Evolutionary conservation across 2,797 vertebrate genomes (phyloP), one percentile per base, ranked within the genome.

Genomic region (Bradypodion ventrale): DNA sequence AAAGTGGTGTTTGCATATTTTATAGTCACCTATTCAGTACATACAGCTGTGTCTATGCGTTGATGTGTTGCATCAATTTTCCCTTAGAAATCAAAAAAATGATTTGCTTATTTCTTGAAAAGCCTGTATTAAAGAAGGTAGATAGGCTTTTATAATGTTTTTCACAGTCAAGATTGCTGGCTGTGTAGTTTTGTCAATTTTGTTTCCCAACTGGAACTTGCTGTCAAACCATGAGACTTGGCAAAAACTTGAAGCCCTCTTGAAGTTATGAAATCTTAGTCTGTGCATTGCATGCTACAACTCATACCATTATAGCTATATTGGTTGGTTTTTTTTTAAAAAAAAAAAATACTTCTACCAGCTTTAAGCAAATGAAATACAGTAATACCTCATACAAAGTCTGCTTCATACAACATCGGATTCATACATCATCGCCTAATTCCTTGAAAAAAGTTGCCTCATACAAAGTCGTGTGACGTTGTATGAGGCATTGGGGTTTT

Each of bases 141-240:
- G 63, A 52, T 72, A 87, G 72, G 10, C 35, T 86, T 46, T 80
- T 1, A 1, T 80, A 87, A 87, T 88, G 27, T 72, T 85, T 88
- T 89, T 42, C 65, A 29, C 56, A 35, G 44, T 65, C 15, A 68
- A 49, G 75, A 8, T 87, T 72, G 12, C 78, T 85, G 66, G 16
- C 6, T 59, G 15, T 59, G 44, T 9, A 42, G 59, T 70, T 35
- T 27, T 88, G 86, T 85, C 68, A 87, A 75, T 9, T 68, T 76
- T 59, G 16, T 68, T 56, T 90, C 85, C 68, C 80, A 83, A 78
- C 56, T 66, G 76, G 59, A 77, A 89, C 63, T 85, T 85, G 81
- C 6, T 62, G 40, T 87, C 74, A 88, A 62, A 42, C 89, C 76
- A 80, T 81, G 84, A 86, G n/a, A 65, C 77, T 89, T 92, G 81